phyloP scores from a whole-genome alignment of 2,113 vertebrate genomes.

The western clawed frog (Xenopus tropicalis) region DNA sequence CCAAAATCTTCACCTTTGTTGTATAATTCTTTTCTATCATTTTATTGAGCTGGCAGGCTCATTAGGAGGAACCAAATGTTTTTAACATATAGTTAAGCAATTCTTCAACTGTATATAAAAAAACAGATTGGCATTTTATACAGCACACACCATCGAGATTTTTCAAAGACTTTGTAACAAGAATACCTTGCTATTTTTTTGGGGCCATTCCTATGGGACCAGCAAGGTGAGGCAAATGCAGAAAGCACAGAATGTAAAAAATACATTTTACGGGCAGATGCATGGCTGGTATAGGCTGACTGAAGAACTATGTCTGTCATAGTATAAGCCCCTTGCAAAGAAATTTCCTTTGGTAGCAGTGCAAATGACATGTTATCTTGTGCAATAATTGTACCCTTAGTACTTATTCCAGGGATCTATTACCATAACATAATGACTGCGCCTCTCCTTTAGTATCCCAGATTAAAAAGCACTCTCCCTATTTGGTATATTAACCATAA shows the following conservation, averaged over 20 bases:
- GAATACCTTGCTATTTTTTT: conserved; percentile 9
- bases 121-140: conserved; percentile 50
- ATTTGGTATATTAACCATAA: no score
- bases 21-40: conserved; percentile 49
- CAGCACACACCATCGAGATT: conserved; percentile 29
- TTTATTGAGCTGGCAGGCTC: conserved; percentile 43
- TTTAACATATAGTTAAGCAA: conserved; percentile 51
- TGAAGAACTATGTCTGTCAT: background rate
- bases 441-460: no score
- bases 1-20: conserved; percentile 39
- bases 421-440: no score
- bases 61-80: conserved; percentile 43
- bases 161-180: conserved; percentile 9
- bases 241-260: background rate
- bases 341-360: background rate
- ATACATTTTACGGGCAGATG: background rate
- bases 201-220: background rate
- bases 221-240: conserved; percentile 2
- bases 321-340: no score
- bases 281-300: background rate
- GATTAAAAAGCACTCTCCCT: no score
- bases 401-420: background rate
- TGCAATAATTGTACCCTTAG: background rate
- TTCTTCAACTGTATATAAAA: conserved; percentile 42
- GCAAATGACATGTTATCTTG: background rate